Percentiles rank a stretch among this genome's conserved stretches.
Evolutionary conservation across 2,113 vertebrate genomes (phyloP).

Genomic region (Epinephelus cyanopodus): DNA sequence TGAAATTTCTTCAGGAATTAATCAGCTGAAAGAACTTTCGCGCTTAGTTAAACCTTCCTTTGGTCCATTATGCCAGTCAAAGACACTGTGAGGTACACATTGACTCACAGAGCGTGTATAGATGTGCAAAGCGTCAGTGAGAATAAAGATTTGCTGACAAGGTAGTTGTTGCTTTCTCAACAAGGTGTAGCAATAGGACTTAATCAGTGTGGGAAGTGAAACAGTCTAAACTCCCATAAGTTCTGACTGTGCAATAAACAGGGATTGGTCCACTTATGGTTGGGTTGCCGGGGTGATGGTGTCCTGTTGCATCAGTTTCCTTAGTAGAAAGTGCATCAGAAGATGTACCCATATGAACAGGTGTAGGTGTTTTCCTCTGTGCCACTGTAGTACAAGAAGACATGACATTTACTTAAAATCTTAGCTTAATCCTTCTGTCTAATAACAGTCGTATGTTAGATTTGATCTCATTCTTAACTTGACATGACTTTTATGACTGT

Average conservation of each 20-base stretch:
- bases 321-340: not conserved
- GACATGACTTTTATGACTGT: conserved; percentile 32
- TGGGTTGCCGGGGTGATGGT: not conserved
- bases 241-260: too few relatives aligned
- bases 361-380: not conserved
- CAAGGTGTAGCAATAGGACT: not conserved
- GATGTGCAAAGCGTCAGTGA: not conserved
- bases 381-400: not conserved
- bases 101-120: not conserved
- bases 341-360: not conserved
- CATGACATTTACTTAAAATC: not conserved
- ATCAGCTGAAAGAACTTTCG: not conserved
- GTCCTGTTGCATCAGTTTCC: not conserved
- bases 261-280: not conserved
- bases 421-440: not conserved
- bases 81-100: not conserved
- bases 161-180: not conserved
- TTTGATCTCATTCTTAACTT: conserved; percentile 31
- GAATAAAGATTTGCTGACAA: conserved; percentile 14
- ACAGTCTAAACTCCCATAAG: not conserved
- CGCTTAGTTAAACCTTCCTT: not conserved
- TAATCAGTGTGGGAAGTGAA: not conserved
- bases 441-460: not conserved
- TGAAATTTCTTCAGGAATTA: too few relatives aligned
- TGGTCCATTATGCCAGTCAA: not conserved